These are phyloP conservation scores for Napeogenes inachia DNA, from an alignment of 2,888 invertebrate species.

Conservation along the genomic window DNA sequence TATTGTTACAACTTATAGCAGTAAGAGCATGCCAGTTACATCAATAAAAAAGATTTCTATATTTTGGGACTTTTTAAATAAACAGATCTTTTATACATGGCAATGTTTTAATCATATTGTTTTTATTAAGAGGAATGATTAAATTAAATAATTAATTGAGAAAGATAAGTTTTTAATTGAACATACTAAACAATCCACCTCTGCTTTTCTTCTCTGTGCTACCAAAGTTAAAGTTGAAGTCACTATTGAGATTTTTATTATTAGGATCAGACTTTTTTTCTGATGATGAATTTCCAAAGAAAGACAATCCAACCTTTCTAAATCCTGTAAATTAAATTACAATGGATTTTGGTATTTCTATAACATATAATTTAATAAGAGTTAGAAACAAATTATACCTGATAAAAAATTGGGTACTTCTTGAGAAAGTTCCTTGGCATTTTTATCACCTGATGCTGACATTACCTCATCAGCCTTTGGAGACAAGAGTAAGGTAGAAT, in stretches of 20 bases:
- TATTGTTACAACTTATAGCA: conserved; percentile 91
- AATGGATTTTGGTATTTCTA: not conserved
- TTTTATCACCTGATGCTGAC: conserved; percentile 35
- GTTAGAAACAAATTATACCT: conserved; percentile 39
- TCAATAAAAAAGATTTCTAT: conserved; percentile 46
- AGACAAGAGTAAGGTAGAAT: conserved; percentile 61
- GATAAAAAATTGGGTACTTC: conserved; percentile 61
- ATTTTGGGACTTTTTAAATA: not conserved
- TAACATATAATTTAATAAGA: not conserved
- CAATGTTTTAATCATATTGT: conserved; percentile 20
- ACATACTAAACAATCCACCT: conserved; percentile 64
- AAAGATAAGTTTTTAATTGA: conserved; percentile 39
- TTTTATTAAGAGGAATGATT: conserved; percentile 12
- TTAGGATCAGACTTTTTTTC: conserved; percentile 41
- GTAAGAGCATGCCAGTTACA: conserved; percentile 94
- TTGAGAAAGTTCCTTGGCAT: conserved; percentile 46
- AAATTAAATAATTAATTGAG: no score
- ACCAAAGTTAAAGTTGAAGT: conserved; percentile 63
- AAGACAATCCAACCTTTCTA: conserved; percentile 55
- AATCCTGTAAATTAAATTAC: conserved; percentile 44
- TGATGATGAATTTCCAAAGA: conserved; percentile 48
- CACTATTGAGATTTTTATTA: conserved; percentile 39
- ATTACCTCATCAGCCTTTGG: conserved; percentile 58
- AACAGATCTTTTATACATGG: conserved; percentile 1
- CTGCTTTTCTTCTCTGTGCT: conserved; percentile 56